These are phyloP conservation scores for Gymnarchus niloticus DNA, from an alignment of 2,113 vertebrate species.

Conservation along the genomic window DNA sequence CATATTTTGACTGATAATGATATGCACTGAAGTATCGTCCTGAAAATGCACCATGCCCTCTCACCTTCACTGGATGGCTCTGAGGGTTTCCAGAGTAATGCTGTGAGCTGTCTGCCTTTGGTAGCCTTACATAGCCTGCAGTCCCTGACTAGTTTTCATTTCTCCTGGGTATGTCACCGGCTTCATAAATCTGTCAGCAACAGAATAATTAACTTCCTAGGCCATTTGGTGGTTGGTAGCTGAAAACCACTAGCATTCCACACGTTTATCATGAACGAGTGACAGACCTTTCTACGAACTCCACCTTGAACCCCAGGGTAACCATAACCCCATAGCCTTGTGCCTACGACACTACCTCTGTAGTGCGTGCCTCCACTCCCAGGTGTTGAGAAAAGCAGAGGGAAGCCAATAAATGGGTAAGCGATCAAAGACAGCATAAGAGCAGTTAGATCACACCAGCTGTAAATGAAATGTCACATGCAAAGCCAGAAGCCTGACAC, in stretches of 20 bases:
- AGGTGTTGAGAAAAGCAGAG: neutral
- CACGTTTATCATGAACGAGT: neutral
- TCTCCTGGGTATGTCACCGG: neutral
- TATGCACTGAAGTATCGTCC: neutral
- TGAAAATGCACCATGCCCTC: neutral
- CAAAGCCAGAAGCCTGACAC: neutral
- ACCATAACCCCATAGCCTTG: neutral
- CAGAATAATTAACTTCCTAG: neutral
- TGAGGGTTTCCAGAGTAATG: neutral
- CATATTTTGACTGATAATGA: neutral
- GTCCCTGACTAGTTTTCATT: neutral
- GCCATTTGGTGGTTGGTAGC: neutral
- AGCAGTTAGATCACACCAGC: too few relatives aligned
- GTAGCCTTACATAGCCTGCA: neutral
- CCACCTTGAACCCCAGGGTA: neutral
- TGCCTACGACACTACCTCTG: neutral
- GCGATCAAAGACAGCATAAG: neutral
- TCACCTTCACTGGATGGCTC: neutral
- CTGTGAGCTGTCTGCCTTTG: neutral
- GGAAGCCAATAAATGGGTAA: neutral
- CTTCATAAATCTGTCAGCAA: slow-evolving; percentile 23
- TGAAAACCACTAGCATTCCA: neutral
- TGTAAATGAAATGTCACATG: too few relatives aligned
- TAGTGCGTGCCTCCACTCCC: neutral
- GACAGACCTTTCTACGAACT: neutral